phyloP scores from a whole-genome alignment of 2,797 vertebrate species.

The Syndactyla subalaris region DNA sequence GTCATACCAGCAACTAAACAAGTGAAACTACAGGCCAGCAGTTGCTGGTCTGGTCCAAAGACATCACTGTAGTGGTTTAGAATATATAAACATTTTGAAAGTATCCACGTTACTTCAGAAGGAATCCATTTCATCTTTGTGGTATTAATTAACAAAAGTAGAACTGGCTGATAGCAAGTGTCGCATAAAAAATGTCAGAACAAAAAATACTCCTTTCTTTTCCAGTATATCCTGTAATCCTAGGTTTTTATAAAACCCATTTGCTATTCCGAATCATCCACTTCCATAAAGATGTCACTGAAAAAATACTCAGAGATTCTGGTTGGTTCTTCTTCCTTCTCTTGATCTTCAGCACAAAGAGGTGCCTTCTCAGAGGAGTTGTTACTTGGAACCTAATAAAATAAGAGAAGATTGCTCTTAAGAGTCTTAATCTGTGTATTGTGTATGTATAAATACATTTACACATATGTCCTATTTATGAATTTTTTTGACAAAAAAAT shows the following conservation, averaged over 20 bases:
- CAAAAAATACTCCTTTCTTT: slow-evolving; percentile 2
- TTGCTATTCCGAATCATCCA: slow-evolving; percentile 81
- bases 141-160: not conserved
- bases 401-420: slow-evolving; percentile 6
- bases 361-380: not conserved
- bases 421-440: not conserved
- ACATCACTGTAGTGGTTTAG: not conserved
- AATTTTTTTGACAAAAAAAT: not conserved
- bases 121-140: not conserved
- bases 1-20: not conserved
- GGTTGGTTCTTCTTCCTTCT: slow-evolving; percentile 78
- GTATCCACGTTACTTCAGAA: not conserved
- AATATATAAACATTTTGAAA: slow-evolving; percentile 1
- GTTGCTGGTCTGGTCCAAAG: not conserved
- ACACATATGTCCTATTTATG: not conserved
- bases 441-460: not conserved
- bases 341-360: slow-evolving; percentile 22
- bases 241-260: not conserved
- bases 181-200: not conserved
- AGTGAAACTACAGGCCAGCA: slow-evolving; percentile 23
- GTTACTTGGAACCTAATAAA: slow-evolving; percentile 64
- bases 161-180: not conserved
- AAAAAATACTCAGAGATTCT: slow-evolving; percentile 89
- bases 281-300: slow-evolving; percentile 92
- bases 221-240: not conserved